Percentiles rank a stretch among this genome's conserved stretches.
phyloP scores from a whole-genome alignment of 2,113 vertebrate genomes.

The Burhinus bistriatus region DNA sequence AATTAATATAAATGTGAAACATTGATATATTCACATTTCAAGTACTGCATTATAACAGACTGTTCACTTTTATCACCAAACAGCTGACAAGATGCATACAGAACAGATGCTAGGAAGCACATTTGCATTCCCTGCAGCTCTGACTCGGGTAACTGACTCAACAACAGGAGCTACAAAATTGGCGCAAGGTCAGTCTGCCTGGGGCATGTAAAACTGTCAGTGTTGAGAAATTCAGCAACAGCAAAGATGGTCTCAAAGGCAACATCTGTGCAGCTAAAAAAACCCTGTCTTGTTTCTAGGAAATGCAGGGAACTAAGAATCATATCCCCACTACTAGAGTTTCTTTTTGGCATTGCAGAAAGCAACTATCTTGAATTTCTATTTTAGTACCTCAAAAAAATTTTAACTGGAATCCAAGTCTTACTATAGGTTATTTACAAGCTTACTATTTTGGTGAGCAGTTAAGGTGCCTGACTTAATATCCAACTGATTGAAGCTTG shows the following conservation, averaged over 20 bases:
- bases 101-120: constrained; percentile 37
- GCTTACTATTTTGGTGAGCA: not conserved
- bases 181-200: not conserved
- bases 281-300: not conserved
- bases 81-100: not conserved
- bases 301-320: not conserved
- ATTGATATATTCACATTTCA: not conserved
- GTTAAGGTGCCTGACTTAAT: not conserved
- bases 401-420: not conserved
- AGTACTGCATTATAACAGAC: not conserved
- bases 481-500: not conserved
- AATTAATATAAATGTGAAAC: not conserved
- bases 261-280: not conserved
- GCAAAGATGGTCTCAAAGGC: not conserved
- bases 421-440: not conserved
- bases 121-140: constrained; percentile 16
- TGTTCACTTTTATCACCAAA: not conserved
- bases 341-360: not conserved
- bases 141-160: not conserved
- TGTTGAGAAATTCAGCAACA: not conserved
- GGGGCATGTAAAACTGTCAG: not conserved
- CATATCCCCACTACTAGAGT: not conserved
- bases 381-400: not conserved
- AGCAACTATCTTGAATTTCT: not conserved
- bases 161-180: not conserved